Conservation (phyloP, 1,140 invertebrate genomes). For the Cepaea nemoralis region DNA sequence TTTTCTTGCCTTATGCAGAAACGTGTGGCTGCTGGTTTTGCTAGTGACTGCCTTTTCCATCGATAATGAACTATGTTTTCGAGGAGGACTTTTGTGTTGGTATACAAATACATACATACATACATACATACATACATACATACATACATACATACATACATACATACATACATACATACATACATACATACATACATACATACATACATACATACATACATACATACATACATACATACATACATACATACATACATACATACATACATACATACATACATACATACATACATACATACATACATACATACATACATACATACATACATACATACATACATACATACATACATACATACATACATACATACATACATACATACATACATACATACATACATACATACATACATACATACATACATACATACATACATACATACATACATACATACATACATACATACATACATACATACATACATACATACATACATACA, state of each 20-base stretch:
- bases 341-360: slow-evolving; percentile 11
- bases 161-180: slow-evolving; percentile 30
- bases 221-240: slow-evolving; percentile 30
- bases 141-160: slow-evolving; percentile 29
- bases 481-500: slow-evolving; percentile 11
- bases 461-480: slow-evolving; percentile 11
- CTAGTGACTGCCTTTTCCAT: too few relatives aligned
- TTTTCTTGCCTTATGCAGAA: too few relatives aligned
- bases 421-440: slow-evolving; percentile 11
- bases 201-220: slow-evolving; percentile 30
- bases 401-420: slow-evolving; percentile 11
- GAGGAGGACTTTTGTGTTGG: too few relatives aligned
- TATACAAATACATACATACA: too few relatives aligned
- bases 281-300: slow-evolving; percentile 11
- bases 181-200: slow-evolving; percentile 30
- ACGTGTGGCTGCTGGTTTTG: too few relatives aligned
- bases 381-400: slow-evolving; percentile 11
- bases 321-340: slow-evolving; percentile 11
- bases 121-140: slow-evolving; percentile 24
- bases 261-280: slow-evolving; percentile 19
- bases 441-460: slow-evolving; percentile 11
- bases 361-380: slow-evolving; percentile 11
- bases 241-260: slow-evolving; percentile 30
- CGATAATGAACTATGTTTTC: too few relatives aligned
- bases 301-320: slow-evolving; percentile 11